Conservation (phyloP, 2,113 vertebrate species). For the Eretmochelys imbricata region DNA sequence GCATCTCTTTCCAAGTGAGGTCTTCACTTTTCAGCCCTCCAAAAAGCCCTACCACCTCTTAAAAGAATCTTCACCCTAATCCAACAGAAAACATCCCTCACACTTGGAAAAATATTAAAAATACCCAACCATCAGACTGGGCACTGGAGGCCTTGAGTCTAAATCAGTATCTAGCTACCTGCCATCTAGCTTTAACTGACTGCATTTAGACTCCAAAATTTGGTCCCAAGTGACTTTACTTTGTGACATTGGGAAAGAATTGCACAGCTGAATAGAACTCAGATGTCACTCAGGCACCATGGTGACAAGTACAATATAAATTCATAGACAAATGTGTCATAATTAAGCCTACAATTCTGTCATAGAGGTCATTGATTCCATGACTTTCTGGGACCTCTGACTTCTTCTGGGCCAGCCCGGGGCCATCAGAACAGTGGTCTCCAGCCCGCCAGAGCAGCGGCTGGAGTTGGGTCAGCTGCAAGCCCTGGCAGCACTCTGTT, state of each 20-base stretch:
- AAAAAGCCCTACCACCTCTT: background rate
- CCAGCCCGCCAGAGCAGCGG: too few species aligned
- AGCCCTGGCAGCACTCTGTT: too few species aligned
- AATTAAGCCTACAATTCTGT: too few species aligned
- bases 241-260: background rate
- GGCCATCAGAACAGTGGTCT: too few species aligned
- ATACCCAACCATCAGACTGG: background rate
- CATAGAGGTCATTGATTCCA: too few species aligned
- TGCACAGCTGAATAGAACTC: background rate
- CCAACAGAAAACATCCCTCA: background rate
- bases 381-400: too few species aligned
- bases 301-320: background rate
- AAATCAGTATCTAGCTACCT: background rate
- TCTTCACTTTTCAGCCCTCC: background rate
- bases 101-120: slow-evolving; percentile 15
- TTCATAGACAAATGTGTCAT: background rate
- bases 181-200: background rate
- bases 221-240: background rate
- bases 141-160: background rate
- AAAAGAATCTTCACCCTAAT: background rate
- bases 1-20: background rate
- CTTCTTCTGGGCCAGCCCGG: too few species aligned
- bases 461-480: too few species aligned
- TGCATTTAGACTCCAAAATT: background rate
- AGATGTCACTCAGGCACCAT: background rate